A percentile compares a stretch with the other conserved stretches of the same genome.
Evolutionary conservation across 1,140 invertebrate genomes (phyloP).

Genomic region (Portunus trituberculatus): DNA sequence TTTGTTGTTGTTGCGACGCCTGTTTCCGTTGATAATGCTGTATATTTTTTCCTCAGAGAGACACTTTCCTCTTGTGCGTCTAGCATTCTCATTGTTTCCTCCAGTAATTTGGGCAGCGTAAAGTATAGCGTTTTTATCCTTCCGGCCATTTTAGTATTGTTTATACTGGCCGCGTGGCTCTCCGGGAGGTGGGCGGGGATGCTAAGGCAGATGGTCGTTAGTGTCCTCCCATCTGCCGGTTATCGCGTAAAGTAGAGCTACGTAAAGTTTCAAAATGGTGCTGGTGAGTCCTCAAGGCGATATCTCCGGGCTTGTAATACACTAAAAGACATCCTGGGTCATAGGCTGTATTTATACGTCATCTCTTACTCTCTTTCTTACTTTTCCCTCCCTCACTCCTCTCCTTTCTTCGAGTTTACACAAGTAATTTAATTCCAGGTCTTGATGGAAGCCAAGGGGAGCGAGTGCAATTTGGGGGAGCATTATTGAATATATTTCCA

Average conservation of each 20-base stretch:
- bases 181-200: constrained; percentile 1
- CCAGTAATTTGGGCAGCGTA: constrained; percentile 11
- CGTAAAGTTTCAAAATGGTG: background rate
- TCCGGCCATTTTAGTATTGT: background rate
- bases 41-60: constrained; percentile 18
- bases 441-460: constrained; percentile 4
- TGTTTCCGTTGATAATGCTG: constrained; percentile 24
- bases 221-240: constrained; percentile 7
- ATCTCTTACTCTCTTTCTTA: background rate
- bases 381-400: background rate
- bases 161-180: background rate
- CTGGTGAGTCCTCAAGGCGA: background rate
- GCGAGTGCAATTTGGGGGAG: background rate
- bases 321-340: constrained; percentile 30
- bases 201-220: constrained; percentile 39
- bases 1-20: constrained; percentile 22
- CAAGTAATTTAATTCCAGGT: background rate
- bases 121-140: constrained; percentile 13
- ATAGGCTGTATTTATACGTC: background rate
- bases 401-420: background rate
- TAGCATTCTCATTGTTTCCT: background rate
- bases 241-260: background rate
- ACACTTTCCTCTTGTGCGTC: background rate
- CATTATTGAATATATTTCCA: constrained; percentile 24
- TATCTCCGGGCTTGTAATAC: background rate